A percentile compares a stretch with the other conserved stretches of the same genome.
phyloP scores from a whole-genome alignment of 2,888 invertebrate genomes.

The Stictocephala bisonia region DNA sequence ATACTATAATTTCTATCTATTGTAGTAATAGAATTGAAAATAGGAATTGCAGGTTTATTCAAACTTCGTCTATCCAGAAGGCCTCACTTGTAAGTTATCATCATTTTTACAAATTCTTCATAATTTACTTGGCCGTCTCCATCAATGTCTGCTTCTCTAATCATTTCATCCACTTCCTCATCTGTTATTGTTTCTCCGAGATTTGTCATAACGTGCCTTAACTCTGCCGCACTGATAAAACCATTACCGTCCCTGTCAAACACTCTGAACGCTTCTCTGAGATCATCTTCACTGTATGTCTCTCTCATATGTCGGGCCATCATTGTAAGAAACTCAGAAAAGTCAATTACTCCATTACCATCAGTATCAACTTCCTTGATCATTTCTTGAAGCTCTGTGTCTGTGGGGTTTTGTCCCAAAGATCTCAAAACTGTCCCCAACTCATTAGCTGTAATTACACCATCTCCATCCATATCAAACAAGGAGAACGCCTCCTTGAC shows the following conservation, averaged over 20 bases:
- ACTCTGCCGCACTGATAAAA: not conserved
- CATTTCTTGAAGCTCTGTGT: conserved; percentile 99
- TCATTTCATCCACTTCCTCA: conserved; percentile 31
- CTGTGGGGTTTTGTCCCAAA: conserved; percentile 98
- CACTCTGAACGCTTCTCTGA: conserved; percentile 20
- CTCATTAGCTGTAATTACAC: conserved; percentile 99
- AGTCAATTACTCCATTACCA: conserved; percentile 38
- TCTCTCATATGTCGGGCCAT: conserved; percentile 21
- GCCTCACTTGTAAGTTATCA: too few relatives aligned
- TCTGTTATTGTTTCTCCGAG: conserved; percentile 22
- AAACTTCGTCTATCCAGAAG: not conserved
- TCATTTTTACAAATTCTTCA: not conserved
- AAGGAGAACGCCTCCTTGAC: conserved; percentile 99
- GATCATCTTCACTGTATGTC: not conserved
- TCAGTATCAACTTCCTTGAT: conserved; percentile 99
- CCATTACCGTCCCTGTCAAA: conserved; percentile 35
- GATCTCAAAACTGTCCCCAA: conserved; percentile 99
- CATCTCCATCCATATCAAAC: conserved; percentile 99
- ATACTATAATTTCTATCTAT: too few relatives aligned
- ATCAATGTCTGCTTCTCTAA: conserved; percentile 15
- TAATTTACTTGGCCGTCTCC: not conserved
- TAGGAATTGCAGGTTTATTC: not conserved
- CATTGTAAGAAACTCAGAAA: not conserved
- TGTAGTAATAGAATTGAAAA: too few relatives aligned
- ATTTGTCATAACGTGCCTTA: conserved; percentile 30